Percentiles rank a stretch among this genome's conserved stretches.
Conservation (phyloP, 2,113 vertebrate genomes). For the Elaphurus davidianus region DNA sequence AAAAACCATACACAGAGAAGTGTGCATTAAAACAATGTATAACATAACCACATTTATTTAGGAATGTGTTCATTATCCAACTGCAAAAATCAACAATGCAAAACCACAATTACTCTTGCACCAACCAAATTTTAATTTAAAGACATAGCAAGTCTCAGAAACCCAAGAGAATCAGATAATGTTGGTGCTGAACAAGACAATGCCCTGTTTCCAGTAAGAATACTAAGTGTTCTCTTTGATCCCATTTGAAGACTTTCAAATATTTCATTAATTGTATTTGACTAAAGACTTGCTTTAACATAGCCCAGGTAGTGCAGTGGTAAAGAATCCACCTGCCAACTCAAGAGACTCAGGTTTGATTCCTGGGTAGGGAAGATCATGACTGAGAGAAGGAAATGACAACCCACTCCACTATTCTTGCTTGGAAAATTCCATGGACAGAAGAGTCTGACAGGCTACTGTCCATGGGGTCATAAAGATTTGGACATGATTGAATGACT, state of each 20-base stretch:
- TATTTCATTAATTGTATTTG: not conserved
- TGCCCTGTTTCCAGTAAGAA: rapidly evolving
- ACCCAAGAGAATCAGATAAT: not conserved
- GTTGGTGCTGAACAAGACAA: rapidly evolving
- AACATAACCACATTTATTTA: not conserved
- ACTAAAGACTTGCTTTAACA: not conserved
- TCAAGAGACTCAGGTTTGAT: not conserved
- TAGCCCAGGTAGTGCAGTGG: not conserved
- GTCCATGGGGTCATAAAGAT: not conserved
- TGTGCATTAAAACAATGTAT: not conserved
- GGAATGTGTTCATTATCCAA: not conserved
- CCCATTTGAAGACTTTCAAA: not conserved
- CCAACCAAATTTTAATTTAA: not conserved
- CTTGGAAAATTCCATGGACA: not conserved
- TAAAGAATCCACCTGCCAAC: not conserved
- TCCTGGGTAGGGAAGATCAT: not conserved
- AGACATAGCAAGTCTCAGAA: not conserved
- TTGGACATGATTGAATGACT: not conserved
- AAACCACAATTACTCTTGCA: not conserved
- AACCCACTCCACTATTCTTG: not conserved
- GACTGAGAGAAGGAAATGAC: not conserved
- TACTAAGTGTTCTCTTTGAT: no score
- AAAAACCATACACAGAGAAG: not conserved
- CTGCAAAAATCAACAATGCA: not conserved
- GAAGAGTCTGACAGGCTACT: not conserved